Evolutionary conservation across 92 coral and sea anemone genomes (phyloP).

Genomic region (Micromussa lordhowensis): DNA sequence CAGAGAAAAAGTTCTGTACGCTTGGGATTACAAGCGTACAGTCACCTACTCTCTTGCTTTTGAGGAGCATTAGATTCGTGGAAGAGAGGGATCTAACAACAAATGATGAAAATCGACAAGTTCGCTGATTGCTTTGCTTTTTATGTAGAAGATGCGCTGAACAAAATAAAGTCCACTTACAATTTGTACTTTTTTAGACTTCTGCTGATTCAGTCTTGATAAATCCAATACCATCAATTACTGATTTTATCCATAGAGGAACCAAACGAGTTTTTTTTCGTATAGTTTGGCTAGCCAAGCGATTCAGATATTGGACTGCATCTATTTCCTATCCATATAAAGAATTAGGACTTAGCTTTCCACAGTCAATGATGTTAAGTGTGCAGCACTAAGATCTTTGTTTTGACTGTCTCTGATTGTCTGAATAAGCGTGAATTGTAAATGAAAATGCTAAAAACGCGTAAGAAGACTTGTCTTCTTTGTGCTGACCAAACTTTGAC

Average conservation of each 20-base stretch:
- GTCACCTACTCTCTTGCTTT: background rate
- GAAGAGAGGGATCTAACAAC: background rate
- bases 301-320: background rate
- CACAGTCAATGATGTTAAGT: background rate
- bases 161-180: background rate
- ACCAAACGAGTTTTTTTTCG: background rate
- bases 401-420: background rate
- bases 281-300: background rate
- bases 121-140: background rate
- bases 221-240: background rate
- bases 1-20: background rate
- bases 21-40: background rate
- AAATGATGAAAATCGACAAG: background rate
- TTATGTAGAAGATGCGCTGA: background rate
- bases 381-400: background rate
- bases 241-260: background rate
- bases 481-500: background rate
- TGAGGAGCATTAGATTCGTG: background rate
- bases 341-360: background rate
- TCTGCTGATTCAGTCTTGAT: too few relatives aligned
- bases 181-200: background rate
- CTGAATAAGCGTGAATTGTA: background rate
- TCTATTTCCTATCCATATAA: background rate
- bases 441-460: background rate
- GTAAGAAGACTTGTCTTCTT: background rate